Base-by-base conservation (phyloP, 2,888 invertebrate genomes). In the Ornithoptera priamus region DNA sequence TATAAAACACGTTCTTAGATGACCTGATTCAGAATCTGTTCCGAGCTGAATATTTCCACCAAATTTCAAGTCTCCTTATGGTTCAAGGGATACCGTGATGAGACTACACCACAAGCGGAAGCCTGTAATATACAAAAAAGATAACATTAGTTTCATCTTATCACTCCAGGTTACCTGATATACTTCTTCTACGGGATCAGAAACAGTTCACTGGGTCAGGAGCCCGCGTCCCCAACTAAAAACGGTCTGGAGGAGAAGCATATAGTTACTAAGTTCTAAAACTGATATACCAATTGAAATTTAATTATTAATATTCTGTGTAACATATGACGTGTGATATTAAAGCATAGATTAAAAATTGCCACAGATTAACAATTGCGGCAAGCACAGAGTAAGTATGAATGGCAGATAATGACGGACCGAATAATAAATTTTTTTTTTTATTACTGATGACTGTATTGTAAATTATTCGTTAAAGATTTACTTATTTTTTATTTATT, bases 161-260 rank as follows among this genome's bases (percentile, higher is more conserved):
- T 39, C 6, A 17, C 65, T 65, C 1, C 87, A 97, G 97, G 97
- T 65, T 96, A 97, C 80, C 78, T 94, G 2, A 97, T 98, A 79
- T 98, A 98, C 87, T 97, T 98, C 85, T 85, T 92, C 73, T 98
- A 98, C 82, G 98, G 98, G 61, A 94, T 98, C 69, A 89, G 93
- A 58, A 93, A 98, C 82, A 98, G 98, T 69, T 89, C 93, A 0
- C 94, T 96, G 77, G 93, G 94, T n/a, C 78, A 78, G 67, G 78
- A 74, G 62, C 68, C 76, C 7, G 69, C 75, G 0, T 59, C 72
- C 0, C 69, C 74, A 0, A 73, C 72, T 0, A 67, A 70, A 30
- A 85, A 85, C 67, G 80, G 80, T 69, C 72, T 73, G 50, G 80
- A 82, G 62, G 80, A 84, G 67, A 76, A 82, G 72, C 83, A 82